These are phyloP conservation scores for Orientallactaga bullata DNA, from an alignment of 2,113 vertebrate genomes.

Conservation along the genomic window DNA sequence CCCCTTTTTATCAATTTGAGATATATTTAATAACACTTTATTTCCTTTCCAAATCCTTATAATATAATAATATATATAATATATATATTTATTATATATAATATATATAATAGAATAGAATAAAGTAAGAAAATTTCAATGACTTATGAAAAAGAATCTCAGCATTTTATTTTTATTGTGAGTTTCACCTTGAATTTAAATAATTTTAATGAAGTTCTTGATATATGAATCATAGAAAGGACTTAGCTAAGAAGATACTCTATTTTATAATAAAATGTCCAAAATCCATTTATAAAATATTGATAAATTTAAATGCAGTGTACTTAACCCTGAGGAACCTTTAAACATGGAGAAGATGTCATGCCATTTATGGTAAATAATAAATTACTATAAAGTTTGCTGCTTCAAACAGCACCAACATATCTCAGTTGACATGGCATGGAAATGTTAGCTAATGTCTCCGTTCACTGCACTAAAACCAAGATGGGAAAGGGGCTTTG, in stretches of 20 bases:
- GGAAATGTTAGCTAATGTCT: accelerated
- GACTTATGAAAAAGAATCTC: constrained; percentile 41
- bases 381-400: not conserved
- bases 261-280: constrained; percentile 32
- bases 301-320: not conserved
- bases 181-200: constrained; percentile 14
- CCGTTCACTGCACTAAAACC: not conserved
- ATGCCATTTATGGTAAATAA: no score
- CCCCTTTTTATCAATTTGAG: not conserved
- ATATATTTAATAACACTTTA: not conserved
- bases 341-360: not conserved
- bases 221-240: constrained; percentile 43
- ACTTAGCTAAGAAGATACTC: not conserved
- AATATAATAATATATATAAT: no score
- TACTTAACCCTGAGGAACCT: not conserved
- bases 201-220: constrained; percentile 43
- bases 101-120: no score
- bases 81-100: no score
- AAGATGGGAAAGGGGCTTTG: accelerated
- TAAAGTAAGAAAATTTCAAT: not conserved
- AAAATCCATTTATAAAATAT: constrained; percentile 26
- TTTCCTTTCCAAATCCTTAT: constrained; percentile 61
- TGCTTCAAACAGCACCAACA: not conserved
- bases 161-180: constrained; percentile 46
- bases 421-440: not conserved